These are phyloP conservation scores for Carcharodon carcharias DNA, from an alignment of 2,797 vertebrate genomes.

Conservation along the genomic window DNA sequence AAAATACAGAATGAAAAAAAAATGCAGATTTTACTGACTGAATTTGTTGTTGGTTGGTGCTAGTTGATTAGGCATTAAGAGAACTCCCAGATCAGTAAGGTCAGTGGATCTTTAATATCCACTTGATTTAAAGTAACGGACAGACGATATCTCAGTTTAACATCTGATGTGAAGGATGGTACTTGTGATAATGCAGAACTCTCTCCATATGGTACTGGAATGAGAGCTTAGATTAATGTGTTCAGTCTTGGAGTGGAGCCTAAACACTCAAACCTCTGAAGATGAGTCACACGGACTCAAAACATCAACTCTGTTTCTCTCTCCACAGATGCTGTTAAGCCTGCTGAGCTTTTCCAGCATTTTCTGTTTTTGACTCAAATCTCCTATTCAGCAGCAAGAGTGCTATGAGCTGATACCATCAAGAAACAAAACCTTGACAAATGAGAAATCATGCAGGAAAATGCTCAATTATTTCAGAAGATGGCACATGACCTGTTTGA, in stretches of 20 bases:
- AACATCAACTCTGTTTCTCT: too few relatives aligned
- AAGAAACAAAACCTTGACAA: background rate
- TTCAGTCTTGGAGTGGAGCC: background rate
- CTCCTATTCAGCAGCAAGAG: background rate
- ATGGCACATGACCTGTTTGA: background rate
- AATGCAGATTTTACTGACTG: background rate
- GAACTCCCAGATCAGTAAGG: background rate
- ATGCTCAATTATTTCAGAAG: background rate
- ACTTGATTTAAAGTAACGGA: background rate
- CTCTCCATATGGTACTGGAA: background rate
- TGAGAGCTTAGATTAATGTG: background rate
- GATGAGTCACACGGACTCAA: too few relatives aligned
- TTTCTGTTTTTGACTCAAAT: background rate
- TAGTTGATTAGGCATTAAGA: background rate
- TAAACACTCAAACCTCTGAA: background rate
- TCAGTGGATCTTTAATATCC: background rate
- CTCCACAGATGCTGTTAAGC: too few relatives aligned
- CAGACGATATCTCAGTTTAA: background rate
- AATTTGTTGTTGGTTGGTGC: background rate
- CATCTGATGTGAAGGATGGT: background rate
- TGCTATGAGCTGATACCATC: background rate
- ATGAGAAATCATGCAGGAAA: background rate
- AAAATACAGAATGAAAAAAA: background rate
- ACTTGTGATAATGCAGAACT: background rate
- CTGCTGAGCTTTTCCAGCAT: too few relatives aligned